Conservation (phyloP, 2,888 invertebrate species). For the Keiferia lycopersicella region DNA sequence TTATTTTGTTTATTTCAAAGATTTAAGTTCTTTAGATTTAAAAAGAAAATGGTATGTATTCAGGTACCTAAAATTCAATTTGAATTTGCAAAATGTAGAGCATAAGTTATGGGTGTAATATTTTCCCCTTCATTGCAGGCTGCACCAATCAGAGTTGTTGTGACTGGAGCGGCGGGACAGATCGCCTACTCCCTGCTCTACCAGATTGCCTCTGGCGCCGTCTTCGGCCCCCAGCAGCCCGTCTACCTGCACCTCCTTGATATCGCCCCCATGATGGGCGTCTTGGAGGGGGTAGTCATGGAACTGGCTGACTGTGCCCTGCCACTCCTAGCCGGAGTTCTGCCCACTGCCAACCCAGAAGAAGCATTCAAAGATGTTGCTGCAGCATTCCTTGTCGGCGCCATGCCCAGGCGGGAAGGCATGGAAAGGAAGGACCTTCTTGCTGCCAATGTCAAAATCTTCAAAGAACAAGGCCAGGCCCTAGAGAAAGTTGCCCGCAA, state of each 20-base stretch:
- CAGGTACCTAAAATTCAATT: neutral
- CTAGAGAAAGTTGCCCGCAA: constrained; percentile 94
- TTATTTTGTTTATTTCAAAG: too few relatives aligned
- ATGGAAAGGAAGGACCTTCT: constrained; percentile 99
- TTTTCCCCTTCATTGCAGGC: constrained; percentile 74
- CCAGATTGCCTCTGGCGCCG: constrained; percentile 96
- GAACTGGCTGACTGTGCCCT: constrained; percentile 97
- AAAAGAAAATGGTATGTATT: too few relatives aligned
- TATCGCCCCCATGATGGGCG: constrained; percentile 97
- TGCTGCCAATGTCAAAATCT: constrained; percentile 98
- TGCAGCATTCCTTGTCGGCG: constrained; percentile 97
- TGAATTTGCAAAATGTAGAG: neutral
- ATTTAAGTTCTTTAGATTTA: too few relatives aligned
- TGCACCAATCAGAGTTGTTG: constrained; percentile 94
- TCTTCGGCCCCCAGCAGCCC: constrained; percentile 94
- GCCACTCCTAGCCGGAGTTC: constrained; percentile 90
- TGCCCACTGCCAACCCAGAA: constrained; percentile 93
- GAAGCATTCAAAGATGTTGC: constrained; percentile 98
- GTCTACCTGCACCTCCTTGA: constrained; percentile 95
- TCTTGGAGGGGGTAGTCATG: constrained; percentile 99
- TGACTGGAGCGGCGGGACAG: constrained; percentile 99
- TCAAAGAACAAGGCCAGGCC: constrained; percentile 98
- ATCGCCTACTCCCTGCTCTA: constrained; percentile 98
- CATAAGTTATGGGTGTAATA: constrained; percentile 28
- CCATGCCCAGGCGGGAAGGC: constrained; percentile 97